Conservation (phyloP, 2,113 vertebrate genomes). For the Illadopsis cleaveri region DNA sequence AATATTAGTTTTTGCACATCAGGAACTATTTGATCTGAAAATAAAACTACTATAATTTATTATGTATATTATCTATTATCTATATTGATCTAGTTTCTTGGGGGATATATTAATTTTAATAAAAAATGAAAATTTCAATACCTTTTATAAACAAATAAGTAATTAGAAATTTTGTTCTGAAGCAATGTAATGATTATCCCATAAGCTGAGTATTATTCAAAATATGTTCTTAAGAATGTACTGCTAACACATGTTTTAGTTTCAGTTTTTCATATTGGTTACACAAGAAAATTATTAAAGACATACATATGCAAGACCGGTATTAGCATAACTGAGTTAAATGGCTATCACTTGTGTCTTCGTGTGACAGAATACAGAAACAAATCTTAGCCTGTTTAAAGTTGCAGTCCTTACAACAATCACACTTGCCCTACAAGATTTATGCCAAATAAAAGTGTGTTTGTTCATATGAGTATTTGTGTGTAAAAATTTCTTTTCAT, state of each 20-base stretch:
- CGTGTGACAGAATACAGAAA: neutral
- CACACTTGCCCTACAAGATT: neutral
- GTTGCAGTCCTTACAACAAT: neutral
- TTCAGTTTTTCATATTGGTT: neutral
- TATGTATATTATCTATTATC: neutral
- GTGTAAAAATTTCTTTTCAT: neutral
- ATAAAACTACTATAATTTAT: neutral
- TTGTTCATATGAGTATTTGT: neutral
- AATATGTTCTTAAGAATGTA: neutral
- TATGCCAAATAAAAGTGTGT: neutral
- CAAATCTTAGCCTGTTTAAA: neutral
- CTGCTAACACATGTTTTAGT: neutral
- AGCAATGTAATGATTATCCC: neutral
- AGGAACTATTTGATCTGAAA: neutral
- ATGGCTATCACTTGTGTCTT: neutral
- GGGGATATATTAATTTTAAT: neutral
- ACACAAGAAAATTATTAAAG: neutral
- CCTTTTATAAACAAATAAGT: conserved; percentile 2
- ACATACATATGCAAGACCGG: neutral
- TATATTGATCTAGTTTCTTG: neutral
- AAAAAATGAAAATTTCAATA: conserved; percentile 12
- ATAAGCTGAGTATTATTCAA: neutral
- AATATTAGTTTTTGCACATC: neutral
- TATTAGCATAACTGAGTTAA: neutral
- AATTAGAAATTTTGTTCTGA: conserved; percentile 32